Evolutionary conservation across 2,888 invertebrate genomes (phyloP), one percentile per base, ranked within the genome.

Genomic region (Drosophila austrosaltans): DNA sequence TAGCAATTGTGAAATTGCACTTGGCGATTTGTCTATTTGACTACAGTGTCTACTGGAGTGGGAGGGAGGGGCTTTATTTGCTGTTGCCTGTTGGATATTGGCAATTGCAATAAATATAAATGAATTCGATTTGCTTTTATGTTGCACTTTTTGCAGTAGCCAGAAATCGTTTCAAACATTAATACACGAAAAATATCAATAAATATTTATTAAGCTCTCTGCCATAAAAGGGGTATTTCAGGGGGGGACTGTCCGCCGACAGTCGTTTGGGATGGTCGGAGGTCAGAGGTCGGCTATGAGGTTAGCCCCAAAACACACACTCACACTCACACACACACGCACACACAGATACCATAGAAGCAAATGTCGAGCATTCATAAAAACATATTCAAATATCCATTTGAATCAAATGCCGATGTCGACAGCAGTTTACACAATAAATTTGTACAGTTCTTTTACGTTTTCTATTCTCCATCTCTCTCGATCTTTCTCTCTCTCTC

Each of bases 301-400:
- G 40, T 61, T 25, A 36, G 28, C 57, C 12, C 32, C 22, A 60
- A 60, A 54, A 44, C 53, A 53, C 72, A 58, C 28, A 44, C 16
- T n/a, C 20, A 20, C 5, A 4, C 6, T n/a, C 20, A 20, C 5
- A 4, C 6, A 48, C 8, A 48, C 44, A 48, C 3, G 22, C 8
- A 4, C 3, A 48, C 4, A 48, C 22, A 48, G 25, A 48, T 36
- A 36, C 8, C 36, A 36, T 36, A 36, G 36, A 8, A 36, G 36
- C 48, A 10, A 56, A 36, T 36, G 28, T 53, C n/a, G 53, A 53
- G 44, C 53, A 53, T 28, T 25, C 73, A 54, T 54, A 74, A 66
- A 72, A 86, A 72, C 72, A 78, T 88, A 76, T 86, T 87, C 70
- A 72, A 83, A 83, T 78, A 75, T 70, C 78, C 72, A 84, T 81